phyloP scores from a whole-genome alignment of 2,113 vertebrate genomes.

The Phocoena sinus region DNA sequence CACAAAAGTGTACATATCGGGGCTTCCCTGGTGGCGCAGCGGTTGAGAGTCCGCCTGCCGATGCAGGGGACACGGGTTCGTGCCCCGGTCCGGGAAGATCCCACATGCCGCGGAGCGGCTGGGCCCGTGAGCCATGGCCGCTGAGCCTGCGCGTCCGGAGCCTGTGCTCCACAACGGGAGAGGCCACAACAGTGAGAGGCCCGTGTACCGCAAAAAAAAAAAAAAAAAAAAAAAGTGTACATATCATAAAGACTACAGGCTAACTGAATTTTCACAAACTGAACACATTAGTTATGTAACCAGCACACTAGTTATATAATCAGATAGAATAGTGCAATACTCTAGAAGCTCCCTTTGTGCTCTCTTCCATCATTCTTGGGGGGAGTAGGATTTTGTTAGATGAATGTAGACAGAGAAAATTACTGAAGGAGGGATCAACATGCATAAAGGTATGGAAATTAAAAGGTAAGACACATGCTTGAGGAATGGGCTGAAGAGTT shows the following conservation, averaged over 20 bases:
- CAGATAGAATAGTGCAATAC: neutral
- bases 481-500: neutral
- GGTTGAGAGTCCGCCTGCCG: too few relatives aligned
- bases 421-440: neutral
- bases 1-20: neutral
- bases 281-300: neutral
- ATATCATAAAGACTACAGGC: neutral
- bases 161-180: too few relatives aligned
- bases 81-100: too few relatives aligned
- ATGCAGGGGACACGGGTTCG: too few relatives aligned
- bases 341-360: neutral
- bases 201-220: too few relatives aligned
- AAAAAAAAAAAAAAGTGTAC: neutral
- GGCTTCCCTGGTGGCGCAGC: too few relatives aligned
- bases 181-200: too few relatives aligned
- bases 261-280: neutral
- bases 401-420: neutral
- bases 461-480: neutral
- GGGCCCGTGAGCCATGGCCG: too few relatives aligned
- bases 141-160: too few relatives aligned
- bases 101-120: too few relatives aligned
- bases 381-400: neutral
- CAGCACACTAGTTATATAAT: neutral
- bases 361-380: neutral
- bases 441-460: neutral